These are phyloP conservation scores for Chaetodon trifasciatus DNA, from an alignment of 2,797 vertebrate genomes.

Conservation along the genomic window DNA sequence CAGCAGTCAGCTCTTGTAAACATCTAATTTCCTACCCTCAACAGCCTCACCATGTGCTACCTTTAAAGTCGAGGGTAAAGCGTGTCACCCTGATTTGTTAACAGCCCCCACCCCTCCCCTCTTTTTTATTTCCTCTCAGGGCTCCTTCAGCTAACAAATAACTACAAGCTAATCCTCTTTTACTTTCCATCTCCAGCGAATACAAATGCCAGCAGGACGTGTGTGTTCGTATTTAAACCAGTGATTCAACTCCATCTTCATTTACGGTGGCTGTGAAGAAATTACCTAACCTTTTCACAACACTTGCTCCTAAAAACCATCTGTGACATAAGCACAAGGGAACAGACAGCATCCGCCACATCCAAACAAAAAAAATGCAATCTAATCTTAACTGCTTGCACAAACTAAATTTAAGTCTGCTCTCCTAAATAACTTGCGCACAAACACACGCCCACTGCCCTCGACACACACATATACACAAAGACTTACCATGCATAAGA, in stretches of 20 bases:
- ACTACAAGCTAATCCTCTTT: conserved; percentile 51
- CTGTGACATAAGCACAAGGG: conserved; percentile 3
- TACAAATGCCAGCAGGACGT: conserved; percentile 10
- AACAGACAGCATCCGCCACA: background rate
- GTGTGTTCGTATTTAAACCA: background rate
- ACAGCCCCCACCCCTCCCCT: conserved; percentile 29
- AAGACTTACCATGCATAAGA: conserved; percentile 32
- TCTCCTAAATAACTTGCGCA: conserved; percentile 20
- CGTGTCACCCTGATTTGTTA: conserved; percentile 70
- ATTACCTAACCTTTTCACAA: background rate
- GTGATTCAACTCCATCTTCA: background rate
- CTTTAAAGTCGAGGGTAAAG: conserved; percentile 63
- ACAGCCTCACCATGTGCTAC: conserved; percentile 66
- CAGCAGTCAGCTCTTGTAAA: conserved; percentile 70
- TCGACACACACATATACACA: background rate
- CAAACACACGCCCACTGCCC: background rate
- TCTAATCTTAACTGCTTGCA: conserved; percentile 33
- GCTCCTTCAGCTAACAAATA: conserved; percentile 51
- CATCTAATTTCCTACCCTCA: conserved; percentile 76
- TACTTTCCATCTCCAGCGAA: conserved; percentile 14
- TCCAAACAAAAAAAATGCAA: background rate
- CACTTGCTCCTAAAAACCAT: conserved; percentile 1
- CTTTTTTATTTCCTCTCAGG: conserved; percentile 64
- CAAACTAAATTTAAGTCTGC: conserved; percentile 21
- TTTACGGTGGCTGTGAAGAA: background rate